Base-by-base conservation (phyloP, 2,113 vertebrate genomes). In the Pristiophorus japonicus region DNA sequence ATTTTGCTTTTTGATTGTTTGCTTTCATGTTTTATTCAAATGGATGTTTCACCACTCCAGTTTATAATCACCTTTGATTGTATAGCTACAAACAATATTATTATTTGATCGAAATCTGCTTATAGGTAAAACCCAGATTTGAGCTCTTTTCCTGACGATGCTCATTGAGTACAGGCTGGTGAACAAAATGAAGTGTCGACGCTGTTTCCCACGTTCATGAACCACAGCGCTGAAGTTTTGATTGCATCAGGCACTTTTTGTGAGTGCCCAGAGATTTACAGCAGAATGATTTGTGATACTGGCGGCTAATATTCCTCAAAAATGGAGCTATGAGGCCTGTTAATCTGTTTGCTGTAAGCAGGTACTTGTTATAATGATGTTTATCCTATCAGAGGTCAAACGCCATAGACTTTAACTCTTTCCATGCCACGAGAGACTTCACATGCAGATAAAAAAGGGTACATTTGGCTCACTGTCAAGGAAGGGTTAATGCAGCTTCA, bases 241-340 rank as follows among this genome's bases (percentile, higher is more conserved):
- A 92, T 92, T 92, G 59, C 59, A 92, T 92, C 88, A 65, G 55
- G 88, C 59, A 92, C 88, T 92, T 65, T 92, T 92, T 92, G 88
- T n/a, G 34, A 92, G 59, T 92, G 88, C 59, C 88, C 88, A 38
- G 88, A 92, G 88, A 92, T 92, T 59, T 92, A 63, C 88, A 92
- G 88, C 59, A 92, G 34, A 92, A 92, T 63, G 59, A 92, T 92
- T 92, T 92, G 88, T 38, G 59, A 63, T 92, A 38, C 88, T 92
- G 88, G n/a, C 34, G 62, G 88, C 88, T 92, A 92, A 92, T 92
- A 62, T 92, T 92, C 88, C 88, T 38, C 88, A 63, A 92, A 92
- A 63, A 92, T 92, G 55, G 88, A 92, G 88, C 88, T 38, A 59
- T 7, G 88, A 92, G 88, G 59, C 59, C 55, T 63, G 59, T 38